Conservation (phyloP, 2,113 vertebrate genomes). For the Lagenorhynchus albirostris region DNA sequence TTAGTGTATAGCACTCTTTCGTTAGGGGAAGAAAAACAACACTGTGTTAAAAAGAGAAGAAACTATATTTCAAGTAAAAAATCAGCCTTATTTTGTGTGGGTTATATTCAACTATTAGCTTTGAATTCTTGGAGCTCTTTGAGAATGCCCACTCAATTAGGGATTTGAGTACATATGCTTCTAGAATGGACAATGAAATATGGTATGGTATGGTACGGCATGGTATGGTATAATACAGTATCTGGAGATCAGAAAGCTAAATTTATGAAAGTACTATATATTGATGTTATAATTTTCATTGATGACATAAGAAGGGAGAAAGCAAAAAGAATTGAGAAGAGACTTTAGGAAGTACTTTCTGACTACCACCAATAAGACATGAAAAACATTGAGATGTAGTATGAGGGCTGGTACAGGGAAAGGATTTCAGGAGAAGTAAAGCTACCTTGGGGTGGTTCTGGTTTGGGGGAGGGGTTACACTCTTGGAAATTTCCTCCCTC, state of each 20-base stretch:
- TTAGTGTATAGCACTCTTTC: neutral
- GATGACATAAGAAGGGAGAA: neutral
- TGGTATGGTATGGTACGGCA: neutral
- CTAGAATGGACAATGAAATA: neutral
- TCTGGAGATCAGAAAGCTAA: neutral
- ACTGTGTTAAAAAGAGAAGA: neutral
- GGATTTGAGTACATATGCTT: neutral
- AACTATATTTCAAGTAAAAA: neutral
- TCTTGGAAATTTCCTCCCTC: neutral
- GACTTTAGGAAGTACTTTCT: neutral
- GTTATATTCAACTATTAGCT: neutral
- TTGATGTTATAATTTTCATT: neutral
- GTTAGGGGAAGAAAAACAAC: neutral
- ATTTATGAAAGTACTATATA: neutral
- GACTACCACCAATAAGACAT: neutral
- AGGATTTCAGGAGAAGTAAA: neutral
- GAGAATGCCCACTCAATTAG: neutral
- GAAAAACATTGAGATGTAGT: neutral
- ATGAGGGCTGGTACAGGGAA: neutral
- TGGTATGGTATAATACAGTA: neutral
- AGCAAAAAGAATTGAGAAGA: neutral
- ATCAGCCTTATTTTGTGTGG: neutral
- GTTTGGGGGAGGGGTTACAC: neutral
- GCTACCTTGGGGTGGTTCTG: neutral
- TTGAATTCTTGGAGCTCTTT: neutral